Base-by-base conservation (phyloP, 1,140 invertebrate species). In the Goniozus legneri region DNA sequence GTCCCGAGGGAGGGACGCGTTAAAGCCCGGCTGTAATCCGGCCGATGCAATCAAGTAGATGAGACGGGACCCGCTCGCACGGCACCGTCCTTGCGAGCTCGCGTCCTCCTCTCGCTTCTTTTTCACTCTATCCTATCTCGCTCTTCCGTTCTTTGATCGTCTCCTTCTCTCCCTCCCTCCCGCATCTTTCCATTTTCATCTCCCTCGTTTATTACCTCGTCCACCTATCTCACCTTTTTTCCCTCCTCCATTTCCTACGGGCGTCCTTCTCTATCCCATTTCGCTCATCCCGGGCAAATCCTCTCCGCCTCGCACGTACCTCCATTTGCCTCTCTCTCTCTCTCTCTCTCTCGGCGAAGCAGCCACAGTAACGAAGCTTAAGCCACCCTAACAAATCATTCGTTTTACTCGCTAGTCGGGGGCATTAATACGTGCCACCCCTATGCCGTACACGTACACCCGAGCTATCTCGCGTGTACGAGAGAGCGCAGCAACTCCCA, bases 1-100 rank as follows among this genome's bases (percentile, higher is more conserved):
- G 55, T 59, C 51, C 56, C 51, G 47, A 54, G 51, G 44, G n/a
- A n/a, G 56, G 47, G 51, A 51, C 58, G 47, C 56, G 56, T 59
- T 59, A 59, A 59, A 59, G 56, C 56, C 55, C 19, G 47, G 50
- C 56, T 58, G 56, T 59, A 59, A 59, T 59, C 56, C 56, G 55
- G 55, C 38, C 56, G 56, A 59, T 59, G 56, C 56, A 59, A 59
- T 59, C 56, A 59, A 59, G 56, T 59, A 59, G 56, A 59, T 58
- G 56, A 59, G 56, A 59, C 56, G 51, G 51, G 55, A 59, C 55
- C 42, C 4, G 24, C 4, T 10, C 10, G 10, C 4, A 27, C 4
- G 4, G 4, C 10, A 4, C 10, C 4, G 4, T 27, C 24, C 24
- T 27, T 10, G 24, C 24, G 4, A 27, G 4, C 45, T 53, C 52